phyloP scores from a whole-genome alignment of 1,140 invertebrate species.

The Artemia franciscana region DNA sequence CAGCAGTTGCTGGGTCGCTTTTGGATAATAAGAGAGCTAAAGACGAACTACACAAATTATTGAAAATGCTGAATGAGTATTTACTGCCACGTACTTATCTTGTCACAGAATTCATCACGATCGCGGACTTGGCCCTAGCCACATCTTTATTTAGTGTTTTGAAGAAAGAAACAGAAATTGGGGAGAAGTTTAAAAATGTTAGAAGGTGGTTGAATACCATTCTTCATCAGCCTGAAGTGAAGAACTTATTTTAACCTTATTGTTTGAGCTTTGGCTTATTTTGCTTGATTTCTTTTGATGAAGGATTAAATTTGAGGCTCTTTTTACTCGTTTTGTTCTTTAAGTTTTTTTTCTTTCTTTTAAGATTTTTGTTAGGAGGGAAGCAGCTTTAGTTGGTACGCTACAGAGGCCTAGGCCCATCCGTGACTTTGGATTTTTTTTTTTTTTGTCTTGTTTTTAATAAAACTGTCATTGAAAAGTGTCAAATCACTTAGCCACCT shows the following conservation, averaged over 20 bases:
- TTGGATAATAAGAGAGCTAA: slow-evolving; percentile 16
- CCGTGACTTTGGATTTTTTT: too few species aligned
- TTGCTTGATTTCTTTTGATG: too few species aligned
- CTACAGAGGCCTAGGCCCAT: too few species aligned
- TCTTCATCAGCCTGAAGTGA: slow-evolving; percentile 27
- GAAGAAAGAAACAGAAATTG: slow-evolving; percentile 14
- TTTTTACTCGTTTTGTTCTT: too few species aligned
- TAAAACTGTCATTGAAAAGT: too few species aligned
- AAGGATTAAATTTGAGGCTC: too few species aligned
- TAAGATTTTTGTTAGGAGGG: too few species aligned
- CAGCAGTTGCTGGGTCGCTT: slow-evolving; percentile 27
- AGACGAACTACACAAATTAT: slow-evolving; percentile 4
- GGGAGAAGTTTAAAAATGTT: slow-evolving; percentile 10
- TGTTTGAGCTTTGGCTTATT: too few species aligned
- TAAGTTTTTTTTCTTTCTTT: too few species aligned
- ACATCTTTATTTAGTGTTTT: slow-evolving; percentile 25
- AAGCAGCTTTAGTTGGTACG: too few species aligned
- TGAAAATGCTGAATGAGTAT: slow-evolving; percentile 23
- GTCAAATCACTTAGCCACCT: too few species aligned
- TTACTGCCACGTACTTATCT: slow-evolving; percentile 27
- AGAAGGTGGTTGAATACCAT: slow-evolving; percentile 30
- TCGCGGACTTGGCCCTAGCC: slow-evolving; percentile 28
- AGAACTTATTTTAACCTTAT: slow-evolving; percentile 24
- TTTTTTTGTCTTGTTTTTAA: too few species aligned
- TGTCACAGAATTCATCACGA: slow-evolving; percentile 28